phyloP scores from a whole-genome alignment of 2,888 invertebrate species.

The Coronaproctus castanopsis region DNA sequence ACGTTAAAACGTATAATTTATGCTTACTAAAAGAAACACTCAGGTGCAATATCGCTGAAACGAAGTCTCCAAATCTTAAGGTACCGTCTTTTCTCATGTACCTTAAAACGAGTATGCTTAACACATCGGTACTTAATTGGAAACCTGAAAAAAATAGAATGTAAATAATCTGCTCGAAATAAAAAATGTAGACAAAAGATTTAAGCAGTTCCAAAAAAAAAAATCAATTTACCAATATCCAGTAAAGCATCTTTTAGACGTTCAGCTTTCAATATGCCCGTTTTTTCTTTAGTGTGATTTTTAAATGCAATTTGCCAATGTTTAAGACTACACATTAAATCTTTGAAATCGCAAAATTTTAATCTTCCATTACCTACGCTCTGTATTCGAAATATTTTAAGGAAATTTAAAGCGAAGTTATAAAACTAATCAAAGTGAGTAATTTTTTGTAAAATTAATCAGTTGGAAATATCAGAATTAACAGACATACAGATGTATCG shows the following conservation, averaged over 20 bases:
- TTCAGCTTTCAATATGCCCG: conserved; percentile 72
- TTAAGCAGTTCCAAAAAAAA: too few species aligned
- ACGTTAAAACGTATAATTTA: too few species aligned
- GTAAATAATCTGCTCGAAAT: too few species aligned
- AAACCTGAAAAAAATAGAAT: conserved; percentile 35
- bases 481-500: too few species aligned
- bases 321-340: conserved; percentile 75
- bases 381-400: too few species aligned
- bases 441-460: too few species aligned
- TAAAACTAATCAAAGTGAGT: too few species aligned
- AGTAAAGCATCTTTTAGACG: conserved; percentile 58
- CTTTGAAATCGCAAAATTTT: conserved; percentile 67
- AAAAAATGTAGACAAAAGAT: too few species aligned
- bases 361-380: conserved; percentile 58
- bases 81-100: conserved; percentile 88
- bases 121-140: conserved; percentile 60
- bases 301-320: conserved; percentile 80
- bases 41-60: conserved; percentile 68
- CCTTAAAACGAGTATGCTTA: conserved; percentile 59
- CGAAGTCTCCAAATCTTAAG: conserved; percentile 75
- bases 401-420: too few species aligned
- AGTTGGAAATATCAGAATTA: too few species aligned
- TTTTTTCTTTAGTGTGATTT: conserved; percentile 73
- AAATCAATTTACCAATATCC: conserved; percentile 50
- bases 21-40: conserved; percentile 69